phyloP scores from a whole-genome alignment of 2,888 invertebrate genomes.

The Diabrotica balteata region DNA sequence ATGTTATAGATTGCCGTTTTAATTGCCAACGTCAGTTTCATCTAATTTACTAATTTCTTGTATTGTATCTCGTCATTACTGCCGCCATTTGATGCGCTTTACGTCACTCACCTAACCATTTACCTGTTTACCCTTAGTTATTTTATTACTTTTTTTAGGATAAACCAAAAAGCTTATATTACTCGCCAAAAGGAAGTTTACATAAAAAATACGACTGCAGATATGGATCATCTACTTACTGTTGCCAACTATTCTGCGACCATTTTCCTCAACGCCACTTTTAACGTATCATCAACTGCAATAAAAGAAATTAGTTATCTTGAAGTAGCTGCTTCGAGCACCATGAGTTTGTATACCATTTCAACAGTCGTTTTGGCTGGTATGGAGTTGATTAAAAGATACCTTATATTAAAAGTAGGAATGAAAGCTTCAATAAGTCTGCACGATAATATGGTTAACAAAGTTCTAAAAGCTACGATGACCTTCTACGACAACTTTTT shows the following conservation, averaged over 20 bases:
- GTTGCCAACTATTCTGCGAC: background rate
- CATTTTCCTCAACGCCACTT: background rate
- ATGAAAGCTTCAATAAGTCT: conserved; percentile 46
- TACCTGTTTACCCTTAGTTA: too few relatives aligned
- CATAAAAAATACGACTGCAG: conserved; percentile 5
- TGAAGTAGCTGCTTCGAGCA: conserved; percentile 24
- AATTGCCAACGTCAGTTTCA: too few relatives aligned
- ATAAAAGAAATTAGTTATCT: conserved; percentile 24
- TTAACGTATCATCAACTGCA: conserved; percentile 9
- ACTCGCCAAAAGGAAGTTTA: conserved; percentile 14
- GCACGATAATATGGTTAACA: conserved; percentile 47
- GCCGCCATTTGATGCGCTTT: too few relatives aligned
- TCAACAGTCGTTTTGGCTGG: conserved; percentile 42
- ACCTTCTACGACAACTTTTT: conserved; percentile 49
- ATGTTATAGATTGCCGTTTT: too few relatives aligned
- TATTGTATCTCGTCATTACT: too few relatives aligned
- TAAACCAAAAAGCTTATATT: conserved; percentile 20
- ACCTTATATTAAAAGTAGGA: conserved; percentile 42
- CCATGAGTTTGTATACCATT: conserved; percentile 45
- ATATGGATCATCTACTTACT: conserved; percentile 2
- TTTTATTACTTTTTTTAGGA: conserved; percentile 9
- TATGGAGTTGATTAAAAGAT: conserved; percentile 43
- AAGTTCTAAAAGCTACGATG: conserved; percentile 47
- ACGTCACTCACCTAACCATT: too few relatives aligned
- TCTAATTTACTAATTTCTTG: background rate